Percentiles rank a stretch among this genome's conserved stretches.
Evolutionary conservation across 2,113 vertebrate species (phyloP).

Genomic region (Hirundichthys speculiger): DNA sequence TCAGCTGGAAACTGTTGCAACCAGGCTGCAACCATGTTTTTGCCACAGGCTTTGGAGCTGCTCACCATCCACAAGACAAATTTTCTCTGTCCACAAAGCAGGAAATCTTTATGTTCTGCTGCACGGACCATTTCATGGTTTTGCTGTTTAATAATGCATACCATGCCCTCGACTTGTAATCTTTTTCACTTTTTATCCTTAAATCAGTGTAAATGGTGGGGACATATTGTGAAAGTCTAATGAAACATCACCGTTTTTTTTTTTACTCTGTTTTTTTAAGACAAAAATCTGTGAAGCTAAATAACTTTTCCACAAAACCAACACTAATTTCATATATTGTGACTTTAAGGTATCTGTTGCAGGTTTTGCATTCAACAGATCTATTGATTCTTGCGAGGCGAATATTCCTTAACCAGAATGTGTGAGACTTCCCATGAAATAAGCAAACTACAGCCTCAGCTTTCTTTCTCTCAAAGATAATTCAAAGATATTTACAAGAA

Average conservation of each 20-base stretch:
- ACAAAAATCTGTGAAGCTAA: not conserved
- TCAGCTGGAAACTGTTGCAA: slow-evolving; percentile 55
- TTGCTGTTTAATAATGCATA: not conserved
- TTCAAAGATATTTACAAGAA: not conserved
- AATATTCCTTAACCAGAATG: not conserved
- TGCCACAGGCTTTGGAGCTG: not conserved
- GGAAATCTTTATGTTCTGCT: slow-evolving; percentile 4
- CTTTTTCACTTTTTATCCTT: not conserved
- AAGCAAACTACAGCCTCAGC: slow-evolving; percentile 9
- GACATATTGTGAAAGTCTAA: too few relatives aligned
- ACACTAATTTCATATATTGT: not conserved
- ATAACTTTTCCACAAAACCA: not conserved
- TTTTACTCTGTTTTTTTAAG: too few relatives aligned
- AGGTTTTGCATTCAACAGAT: not conserved
- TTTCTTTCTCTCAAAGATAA: not conserved
- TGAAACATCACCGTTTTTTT: too few relatives aligned
- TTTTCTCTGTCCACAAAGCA: slow-evolving; percentile 14
- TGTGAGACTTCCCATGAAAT: not conserved
- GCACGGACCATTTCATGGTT: not conserved
- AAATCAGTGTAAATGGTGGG: too few relatives aligned
- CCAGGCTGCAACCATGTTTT: slow-evolving; percentile 16
- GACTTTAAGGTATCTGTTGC: not conserved
- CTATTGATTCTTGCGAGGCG: slow-evolving; percentile 6
- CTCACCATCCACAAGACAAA: slow-evolving; percentile 5
- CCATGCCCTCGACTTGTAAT: not conserved